Base-by-base conservation (phyloP, 2,113 vertebrate genomes). In the Cottus gobio region DNA sequence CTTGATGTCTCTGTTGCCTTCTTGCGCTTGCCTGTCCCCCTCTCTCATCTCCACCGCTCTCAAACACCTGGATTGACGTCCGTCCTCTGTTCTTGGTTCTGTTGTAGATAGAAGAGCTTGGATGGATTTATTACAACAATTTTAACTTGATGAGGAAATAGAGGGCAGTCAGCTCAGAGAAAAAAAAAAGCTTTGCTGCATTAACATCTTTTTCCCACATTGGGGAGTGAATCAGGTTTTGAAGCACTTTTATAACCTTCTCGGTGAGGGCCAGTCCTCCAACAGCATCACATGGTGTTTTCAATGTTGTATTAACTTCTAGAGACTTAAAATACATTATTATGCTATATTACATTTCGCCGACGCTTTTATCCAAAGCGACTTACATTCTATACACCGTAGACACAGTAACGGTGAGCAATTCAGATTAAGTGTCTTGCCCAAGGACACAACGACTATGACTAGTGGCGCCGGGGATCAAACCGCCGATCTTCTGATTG, bases 41-140 rank as follows among this genome's bases (percentile, higher is more conserved):
- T 46, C 75, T 85, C 82, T 79, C 72, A 79, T 85, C 76, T 74
- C 60, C 15, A 30, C 72, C 44, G 60, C 77, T 88, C 26, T 62
- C 79, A 81, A 36, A 89, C 90, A 89, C 87, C 89, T 87, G 87
- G 65, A 84, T 84, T 87, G 22, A 77, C 74, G 73, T 79, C 62
- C 30, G 7, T 77, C 44, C 39, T 81, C 71, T 85, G 74, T 61
- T 77, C 72, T 85, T 15, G 1, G 22, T 58, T 76, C 48, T 50
- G 30, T 54, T 71, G 69, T 46, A 80, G 66, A 69, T 66, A 6
- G 56, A 79, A 58, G 13, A 62, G 1, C 56, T 31, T 16, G 24
- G 57, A 71, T 66, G 74, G 70, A 77, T 87, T 63, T 50, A 71
- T 82, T 69, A 52, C 48, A 18, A 65, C 65, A 34, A 8, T 87